These are phyloP conservation scores for Furnarius figulus DNA, from an alignment of 2,113 vertebrate genomes.

Conservation along the genomic window DNA sequence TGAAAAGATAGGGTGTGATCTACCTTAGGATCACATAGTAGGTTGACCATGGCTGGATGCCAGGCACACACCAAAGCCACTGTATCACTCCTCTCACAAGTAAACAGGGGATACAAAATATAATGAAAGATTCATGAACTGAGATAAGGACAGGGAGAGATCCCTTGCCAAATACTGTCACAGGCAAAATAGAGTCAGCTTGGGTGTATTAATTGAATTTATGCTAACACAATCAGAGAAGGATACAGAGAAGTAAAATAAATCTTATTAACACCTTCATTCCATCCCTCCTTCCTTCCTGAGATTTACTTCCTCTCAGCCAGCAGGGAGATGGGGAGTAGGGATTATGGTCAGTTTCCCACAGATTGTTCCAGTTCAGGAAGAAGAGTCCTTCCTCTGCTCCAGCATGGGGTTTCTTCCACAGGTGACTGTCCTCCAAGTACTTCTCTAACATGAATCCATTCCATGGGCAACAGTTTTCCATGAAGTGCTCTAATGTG, in stretches of 20 bases:
- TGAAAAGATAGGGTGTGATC: background rate
- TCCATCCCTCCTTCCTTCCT: background rate
- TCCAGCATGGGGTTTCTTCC: no score
- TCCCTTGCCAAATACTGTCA: background rate
- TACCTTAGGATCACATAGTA: background rate
- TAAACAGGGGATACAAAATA: background rate
- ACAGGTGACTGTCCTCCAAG: background rate
- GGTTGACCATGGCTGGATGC: background rate
- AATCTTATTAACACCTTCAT: background rate
- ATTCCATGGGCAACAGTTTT: background rate
- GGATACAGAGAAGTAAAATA: background rate
- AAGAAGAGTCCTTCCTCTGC: accelerated
- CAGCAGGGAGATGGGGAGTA: background rate
- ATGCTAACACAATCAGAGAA: background rate
- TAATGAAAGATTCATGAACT: background rate
- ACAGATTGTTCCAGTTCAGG: background rate
- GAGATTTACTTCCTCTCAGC: background rate
- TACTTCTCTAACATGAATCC: background rate
- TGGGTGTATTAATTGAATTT: background rate
- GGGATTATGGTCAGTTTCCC: background rate
- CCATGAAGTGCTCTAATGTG: background rate
- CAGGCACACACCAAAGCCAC: background rate
- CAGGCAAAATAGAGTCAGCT: background rate
- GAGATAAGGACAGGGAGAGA: background rate
- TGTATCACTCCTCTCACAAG: background rate